phyloP scores from a whole-genome alignment of 2,113 vertebrate genomes.

The Callaeas wilsoni region DNA sequence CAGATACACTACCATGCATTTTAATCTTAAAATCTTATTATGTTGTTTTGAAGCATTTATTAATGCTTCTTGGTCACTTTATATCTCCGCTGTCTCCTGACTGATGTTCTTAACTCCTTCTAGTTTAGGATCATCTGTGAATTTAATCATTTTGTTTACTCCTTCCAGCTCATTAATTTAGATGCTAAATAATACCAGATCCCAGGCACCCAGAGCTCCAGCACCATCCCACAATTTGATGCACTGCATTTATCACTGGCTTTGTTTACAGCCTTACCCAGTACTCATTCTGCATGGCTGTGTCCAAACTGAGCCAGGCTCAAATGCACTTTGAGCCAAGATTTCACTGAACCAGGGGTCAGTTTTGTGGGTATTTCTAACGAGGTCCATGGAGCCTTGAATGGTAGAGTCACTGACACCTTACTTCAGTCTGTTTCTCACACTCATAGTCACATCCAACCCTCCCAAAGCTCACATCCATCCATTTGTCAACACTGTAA shows the following conservation, averaged over 20 bases:
- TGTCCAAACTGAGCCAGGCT: background rate
- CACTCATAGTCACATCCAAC: background rate
- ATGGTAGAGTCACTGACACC: background rate
- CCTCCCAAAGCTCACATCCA: background rate
- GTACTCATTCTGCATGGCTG: background rate
- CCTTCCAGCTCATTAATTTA: slow-evolving; percentile 44
- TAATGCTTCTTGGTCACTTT: background rate
- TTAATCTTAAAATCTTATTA: slow-evolving; percentile 35
- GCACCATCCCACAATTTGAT: slow-evolving; percentile 1
- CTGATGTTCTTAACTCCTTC: slow-evolving; percentile 31
- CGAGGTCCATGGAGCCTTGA: background rate
- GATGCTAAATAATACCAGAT: slow-evolving; percentile 14
- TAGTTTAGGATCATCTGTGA: background rate
- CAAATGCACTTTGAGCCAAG: background rate
- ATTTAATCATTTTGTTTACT: slow-evolving; percentile 51
- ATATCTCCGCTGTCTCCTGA: background rate
- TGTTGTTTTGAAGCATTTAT: background rate
- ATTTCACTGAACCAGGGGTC: background rate
- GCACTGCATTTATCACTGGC: background rate
- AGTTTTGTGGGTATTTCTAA: background rate
- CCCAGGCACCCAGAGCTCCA: slow-evolving; percentile 15
- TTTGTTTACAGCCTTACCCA: slow-evolving; percentile 9
- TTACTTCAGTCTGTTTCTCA: background rate
- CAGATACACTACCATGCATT: background rate
- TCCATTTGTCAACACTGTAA: background rate